phyloP scores from a whole-genome alignment of 2,888 invertebrate species.

The Heliconius aoede region DNA sequence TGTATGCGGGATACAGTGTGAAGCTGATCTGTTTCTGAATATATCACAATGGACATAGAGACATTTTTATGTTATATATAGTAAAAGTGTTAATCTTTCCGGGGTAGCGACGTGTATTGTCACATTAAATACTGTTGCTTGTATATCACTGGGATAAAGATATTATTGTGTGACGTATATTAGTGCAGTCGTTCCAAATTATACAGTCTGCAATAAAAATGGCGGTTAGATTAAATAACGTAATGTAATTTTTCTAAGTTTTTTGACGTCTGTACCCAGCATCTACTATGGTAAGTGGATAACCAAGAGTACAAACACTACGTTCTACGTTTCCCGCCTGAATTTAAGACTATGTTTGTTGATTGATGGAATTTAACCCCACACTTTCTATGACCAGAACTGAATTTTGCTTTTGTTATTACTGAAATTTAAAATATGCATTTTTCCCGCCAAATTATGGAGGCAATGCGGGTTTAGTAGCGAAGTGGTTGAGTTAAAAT shows the following conservation, averaged over 20 bases:
- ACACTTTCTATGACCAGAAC: too few species aligned
- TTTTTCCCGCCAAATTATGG: too few species aligned
- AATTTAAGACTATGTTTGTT: not conserved
- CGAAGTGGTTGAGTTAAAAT: too few species aligned
- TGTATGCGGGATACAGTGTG: too few species aligned
- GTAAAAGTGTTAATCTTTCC: not conserved
- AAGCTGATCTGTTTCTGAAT: too few species aligned
- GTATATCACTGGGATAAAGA: slow-evolving; percentile 19
- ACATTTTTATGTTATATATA: not conserved
- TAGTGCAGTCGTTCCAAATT: slow-evolving; percentile 12
- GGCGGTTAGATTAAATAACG: not conserved
- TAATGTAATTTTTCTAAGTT: not conserved
- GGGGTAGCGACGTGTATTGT: slow-evolving; percentile 1
- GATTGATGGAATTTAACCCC: not conserved
- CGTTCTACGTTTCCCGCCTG: not conserved
- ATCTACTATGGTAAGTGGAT: too few species aligned
- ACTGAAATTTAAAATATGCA: not conserved
- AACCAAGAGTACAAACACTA: not conserved
- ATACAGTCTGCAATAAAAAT: slow-evolving; percentile 4
- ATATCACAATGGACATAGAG: not conserved
- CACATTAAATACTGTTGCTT: not conserved
- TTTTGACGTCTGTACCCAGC: not conserved
- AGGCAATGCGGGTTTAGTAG: too few species aligned
- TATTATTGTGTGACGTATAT: slow-evolving; percentile 17
- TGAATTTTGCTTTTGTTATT: too few species aligned